A percentile compares a stretch with the other conserved stretches of the same genome.
phyloP scores from a whole-genome alignment of 2,113 vertebrate genomes.

The Rhinogobius similis region DNA sequence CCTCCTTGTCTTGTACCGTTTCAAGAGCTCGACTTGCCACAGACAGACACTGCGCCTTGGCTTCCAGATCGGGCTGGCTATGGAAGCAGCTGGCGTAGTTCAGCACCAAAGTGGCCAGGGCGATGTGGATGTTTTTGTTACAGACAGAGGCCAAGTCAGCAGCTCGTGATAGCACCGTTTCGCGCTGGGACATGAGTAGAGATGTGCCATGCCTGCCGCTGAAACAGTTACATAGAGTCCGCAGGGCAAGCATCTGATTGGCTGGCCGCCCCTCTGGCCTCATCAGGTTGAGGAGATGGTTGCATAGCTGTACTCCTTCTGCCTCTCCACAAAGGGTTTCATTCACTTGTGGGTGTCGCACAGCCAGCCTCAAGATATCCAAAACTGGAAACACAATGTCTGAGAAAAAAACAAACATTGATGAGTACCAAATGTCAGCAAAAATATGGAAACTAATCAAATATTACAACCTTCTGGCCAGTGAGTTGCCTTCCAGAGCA shows the following conservation, averaged over 20 bases:
- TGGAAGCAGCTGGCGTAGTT: slow-evolving; percentile 92
- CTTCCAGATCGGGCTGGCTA: slow-evolving; percentile 87
- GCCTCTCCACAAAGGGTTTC: slow-evolving; percentile 90
- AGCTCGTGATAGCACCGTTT: slow-evolving; percentile 86
- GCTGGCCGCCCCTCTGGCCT: slow-evolving; percentile 86
- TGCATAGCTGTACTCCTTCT: slow-evolving; percentile 85
- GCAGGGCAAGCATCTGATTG: slow-evolving; percentile 93
- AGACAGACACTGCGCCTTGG: slow-evolving; percentile 96
- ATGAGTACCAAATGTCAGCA: neutral
- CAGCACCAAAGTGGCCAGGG: slow-evolving; percentile 90
- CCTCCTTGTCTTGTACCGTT: slow-evolving; percentile 94
- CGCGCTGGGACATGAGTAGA: slow-evolving; percentile 89
- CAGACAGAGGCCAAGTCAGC: slow-evolving; percentile 83
- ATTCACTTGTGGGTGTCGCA: slow-evolving; percentile 91
- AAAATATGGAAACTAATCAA: neutral
- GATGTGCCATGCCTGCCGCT: slow-evolving; percentile 81
- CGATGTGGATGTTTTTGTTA: slow-evolving; percentile 97
- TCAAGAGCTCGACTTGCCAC: slow-evolving; percentile 91
- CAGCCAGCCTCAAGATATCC: slow-evolving; percentile 92
- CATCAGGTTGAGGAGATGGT: slow-evolving; percentile 88
- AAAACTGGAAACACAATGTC: slow-evolving; percentile 96
- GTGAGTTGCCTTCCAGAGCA: slow-evolving; percentile 89
- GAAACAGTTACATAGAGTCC: slow-evolving; percentile 97
- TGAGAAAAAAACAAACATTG: slow-evolving; percentile 38
- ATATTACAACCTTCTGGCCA: slow-evolving; percentile 84